A percentile compares a stretch with the other conserved stretches of the same genome.
phyloP scores from a whole-genome alignment of 2,113 vertebrate species.

The Microcebus griseorufus region DNA sequence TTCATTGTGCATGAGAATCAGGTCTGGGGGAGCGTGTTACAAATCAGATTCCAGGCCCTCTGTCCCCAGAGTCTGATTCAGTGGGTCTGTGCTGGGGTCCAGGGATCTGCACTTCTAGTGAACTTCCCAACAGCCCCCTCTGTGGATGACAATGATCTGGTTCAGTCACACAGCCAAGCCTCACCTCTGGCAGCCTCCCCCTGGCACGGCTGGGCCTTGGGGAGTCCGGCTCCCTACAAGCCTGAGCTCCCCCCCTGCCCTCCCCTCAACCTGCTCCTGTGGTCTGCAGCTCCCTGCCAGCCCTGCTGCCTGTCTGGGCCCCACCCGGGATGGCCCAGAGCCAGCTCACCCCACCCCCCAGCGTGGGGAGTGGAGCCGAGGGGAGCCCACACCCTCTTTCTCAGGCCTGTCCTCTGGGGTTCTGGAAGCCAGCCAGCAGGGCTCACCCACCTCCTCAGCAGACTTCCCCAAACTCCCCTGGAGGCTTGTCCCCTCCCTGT shows the following conservation, averaged over 20 bases:
- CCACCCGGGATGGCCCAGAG: background rate
- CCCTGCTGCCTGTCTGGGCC: background rate
- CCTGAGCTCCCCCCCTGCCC: background rate
- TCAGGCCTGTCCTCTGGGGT: background rate
- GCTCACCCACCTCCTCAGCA: background rate
- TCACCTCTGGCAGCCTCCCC: too few species aligned
- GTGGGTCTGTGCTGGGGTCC: background rate
- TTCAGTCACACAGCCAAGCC: background rate
- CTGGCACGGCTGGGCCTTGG: rapidly evolving
- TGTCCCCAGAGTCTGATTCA: background rate
- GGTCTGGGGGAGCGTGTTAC: background rate
- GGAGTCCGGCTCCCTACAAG: background rate
- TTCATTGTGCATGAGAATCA: background rate
- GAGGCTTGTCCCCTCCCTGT: too few species aligned
- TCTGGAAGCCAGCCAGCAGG: background rate
- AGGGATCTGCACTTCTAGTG: background rate
- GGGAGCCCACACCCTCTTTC: background rate
- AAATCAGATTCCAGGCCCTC: background rate
- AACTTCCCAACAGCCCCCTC: background rate
- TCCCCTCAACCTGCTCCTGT: background rate
- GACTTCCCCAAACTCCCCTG: rapidly evolving
- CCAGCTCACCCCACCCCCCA: background rate
- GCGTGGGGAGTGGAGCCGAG: background rate
- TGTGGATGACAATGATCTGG: background rate
- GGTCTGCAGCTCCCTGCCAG: background rate